Base-by-base conservation (phyloP, 2,888 invertebrate species). In the Dusona sp. region DNA sequence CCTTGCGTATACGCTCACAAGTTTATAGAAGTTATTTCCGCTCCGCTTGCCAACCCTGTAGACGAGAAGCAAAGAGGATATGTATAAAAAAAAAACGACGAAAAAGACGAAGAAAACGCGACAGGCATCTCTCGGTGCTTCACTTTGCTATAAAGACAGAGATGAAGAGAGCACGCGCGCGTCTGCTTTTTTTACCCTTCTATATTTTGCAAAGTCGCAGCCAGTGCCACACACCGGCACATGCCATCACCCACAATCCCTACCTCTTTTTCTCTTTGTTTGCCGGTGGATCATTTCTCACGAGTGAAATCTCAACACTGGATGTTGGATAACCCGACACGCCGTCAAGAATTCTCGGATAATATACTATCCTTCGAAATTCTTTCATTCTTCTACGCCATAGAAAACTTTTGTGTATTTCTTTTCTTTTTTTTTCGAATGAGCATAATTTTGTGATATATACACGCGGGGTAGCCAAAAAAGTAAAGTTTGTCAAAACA, bases 1-100 rank as follows among this genome's bases (percentile, higher is more conserved):
- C 16, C 54, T 48, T 8, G 45, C 22, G n/a, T 48, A 7, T 36
- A 82, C 79, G 42, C 25, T 48, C 25, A 74, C 54, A 57, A 61
- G 61, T 13, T 51, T n/a, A 82, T 57, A 38, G 25, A 38, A 86
- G 88, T 84, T 86, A 83, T 54, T 77, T 85, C 77, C 75, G 45
- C 79, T 78, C 33, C 81, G 87, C 87, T 89, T 88, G 89, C 88
- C 88, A 90, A 89, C 87, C 88, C 87, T 85, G 74, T 19, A 29
- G 48, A 29, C 68, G 82, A 85, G 73, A 61, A 65, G 78, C 83
- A 65, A 79, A 75, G 65, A 42, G 25, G 65, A 25, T 51, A 29
- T 19, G 65, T 19, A 65, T 65, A 22, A 48, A 80, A 45, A 77
- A 61, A 51, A 33, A 64, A 68, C 36, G 72, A 78, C 22, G 61